Conservation (phyloP, 2,888 invertebrate genomes). For the Disparrhopalites patrizii region DNA sequence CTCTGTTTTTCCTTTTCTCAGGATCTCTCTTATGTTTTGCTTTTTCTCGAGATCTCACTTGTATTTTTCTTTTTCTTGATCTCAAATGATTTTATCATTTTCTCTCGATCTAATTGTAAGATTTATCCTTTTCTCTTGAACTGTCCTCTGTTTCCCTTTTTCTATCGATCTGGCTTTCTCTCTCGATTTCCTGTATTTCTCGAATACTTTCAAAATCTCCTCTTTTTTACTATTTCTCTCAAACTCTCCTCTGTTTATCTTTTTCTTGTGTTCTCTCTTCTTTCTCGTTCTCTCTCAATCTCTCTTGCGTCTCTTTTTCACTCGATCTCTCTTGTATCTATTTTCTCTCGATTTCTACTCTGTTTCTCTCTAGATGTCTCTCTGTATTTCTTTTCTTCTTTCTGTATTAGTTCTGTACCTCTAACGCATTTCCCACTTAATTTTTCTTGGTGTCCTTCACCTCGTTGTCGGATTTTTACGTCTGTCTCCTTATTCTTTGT, state of each 20-base stretch:
- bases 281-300: background rate
- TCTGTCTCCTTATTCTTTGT: too few species aligned
- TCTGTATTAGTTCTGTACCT: too few species aligned
- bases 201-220: background rate
- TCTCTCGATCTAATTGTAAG: too few species aligned
- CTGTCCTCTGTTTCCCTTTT: background rate
- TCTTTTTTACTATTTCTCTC: background rate
- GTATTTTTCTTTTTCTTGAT: too few species aligned
- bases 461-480: too few species aligned
- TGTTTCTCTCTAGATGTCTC: background rate
- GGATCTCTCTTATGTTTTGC: too few species aligned
- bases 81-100: too few species aligned
- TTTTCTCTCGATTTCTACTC: background rate
- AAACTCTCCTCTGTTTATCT: background rate
- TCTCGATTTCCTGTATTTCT: background rate
- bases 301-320: background rate
- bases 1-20: too few species aligned
- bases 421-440: too few species aligned
- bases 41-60: too few species aligned
- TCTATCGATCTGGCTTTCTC: background rate
- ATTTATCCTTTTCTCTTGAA: too few species aligned
- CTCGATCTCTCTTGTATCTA: background rate
- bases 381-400: background rate
- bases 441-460: too few species aligned
- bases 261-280: background rate